These are phyloP conservation scores for Notechis scutatus DNA, from an alignment of 2,113 vertebrate genomes.

Conservation along the genomic window DNA sequence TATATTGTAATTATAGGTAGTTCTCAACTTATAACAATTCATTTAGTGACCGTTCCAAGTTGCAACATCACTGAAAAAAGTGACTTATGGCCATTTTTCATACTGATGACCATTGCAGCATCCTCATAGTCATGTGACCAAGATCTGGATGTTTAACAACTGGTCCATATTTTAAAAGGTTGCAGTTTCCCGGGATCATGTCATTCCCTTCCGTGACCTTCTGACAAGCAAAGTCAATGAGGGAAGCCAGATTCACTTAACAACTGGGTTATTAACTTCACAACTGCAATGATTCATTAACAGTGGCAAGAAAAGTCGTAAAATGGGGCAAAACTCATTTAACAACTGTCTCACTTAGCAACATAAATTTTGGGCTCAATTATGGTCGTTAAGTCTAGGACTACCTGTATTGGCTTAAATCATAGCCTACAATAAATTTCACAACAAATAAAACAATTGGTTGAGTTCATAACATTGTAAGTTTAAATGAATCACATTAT, in stretches of 20 bases:
- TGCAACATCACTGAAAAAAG: neutral
- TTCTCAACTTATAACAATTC: neutral
- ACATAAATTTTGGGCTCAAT: too few species aligned
- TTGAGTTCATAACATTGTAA: too few species aligned
- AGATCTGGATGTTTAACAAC: neutral
- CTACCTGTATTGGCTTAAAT: too few species aligned
- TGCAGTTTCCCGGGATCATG: neutral
- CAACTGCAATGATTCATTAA: neutral
- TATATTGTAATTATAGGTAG: neutral
- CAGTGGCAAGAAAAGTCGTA: too few species aligned
- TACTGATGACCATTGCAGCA: neutral
- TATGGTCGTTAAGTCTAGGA: too few species aligned
- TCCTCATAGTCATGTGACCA: neutral
- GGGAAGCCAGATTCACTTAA: neutral
- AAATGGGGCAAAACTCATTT: too few species aligned
- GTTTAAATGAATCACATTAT: too few species aligned
- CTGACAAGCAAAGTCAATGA: neutral
- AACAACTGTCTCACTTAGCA: too few species aligned
- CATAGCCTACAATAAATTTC: too few species aligned
- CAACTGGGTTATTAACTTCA: neutral
- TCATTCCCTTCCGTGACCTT: too few species aligned
- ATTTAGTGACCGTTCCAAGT: neutral
- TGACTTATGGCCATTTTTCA: too few species aligned
- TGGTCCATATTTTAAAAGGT: neutral
- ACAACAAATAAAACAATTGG: too few species aligned